Evolutionary conservation across 2,797 vertebrate species (phyloP).

Genomic region (Sphaeramia orbicularis): DNA sequence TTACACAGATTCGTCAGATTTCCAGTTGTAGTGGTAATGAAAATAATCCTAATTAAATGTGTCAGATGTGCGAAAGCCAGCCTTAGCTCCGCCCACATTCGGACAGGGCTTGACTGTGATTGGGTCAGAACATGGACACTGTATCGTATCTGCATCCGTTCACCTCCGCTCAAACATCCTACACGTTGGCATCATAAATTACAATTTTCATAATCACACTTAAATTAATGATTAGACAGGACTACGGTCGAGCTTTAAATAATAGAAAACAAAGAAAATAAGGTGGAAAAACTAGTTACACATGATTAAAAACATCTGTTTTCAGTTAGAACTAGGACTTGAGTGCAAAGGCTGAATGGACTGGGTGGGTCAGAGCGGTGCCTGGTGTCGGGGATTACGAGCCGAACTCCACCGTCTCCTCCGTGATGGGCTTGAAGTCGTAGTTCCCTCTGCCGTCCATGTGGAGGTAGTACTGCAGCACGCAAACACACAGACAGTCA

Average conservation of each 20-base stretch:
- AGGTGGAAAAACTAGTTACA: constrained; percentile 46
- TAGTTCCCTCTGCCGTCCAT: constrained; percentile 99
- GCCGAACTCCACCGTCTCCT: constrained; percentile 96
- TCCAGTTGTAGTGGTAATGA: too few relatives aligned
- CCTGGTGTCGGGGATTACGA: constrained; percentile 82
- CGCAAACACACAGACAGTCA: neutral
- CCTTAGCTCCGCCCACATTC: too few relatives aligned
- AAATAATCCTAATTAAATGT: too few relatives aligned
- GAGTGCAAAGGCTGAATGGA: constrained; percentile 66
- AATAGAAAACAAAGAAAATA: constrained; percentile 33
- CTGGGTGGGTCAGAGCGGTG: constrained; percentile 39
- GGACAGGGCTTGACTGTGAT: too few relatives aligned
- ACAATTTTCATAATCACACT: constrained; percentile 84
- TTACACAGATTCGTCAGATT: too few relatives aligned
- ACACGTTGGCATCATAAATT: constrained; percentile 70
- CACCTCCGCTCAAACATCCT: constrained; percentile 31
- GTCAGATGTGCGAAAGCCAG: too few relatives aligned
- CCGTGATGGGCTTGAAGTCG: constrained; percentile 96
- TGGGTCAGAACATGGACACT: too few relatives aligned
- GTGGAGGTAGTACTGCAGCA: constrained; percentile 92
- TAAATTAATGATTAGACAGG: constrained; percentile 77
- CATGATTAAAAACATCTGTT: constrained; percentile 83
- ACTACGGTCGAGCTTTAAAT: constrained; percentile 61
- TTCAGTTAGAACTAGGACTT: constrained; percentile 63
- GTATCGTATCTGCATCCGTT: too few relatives aligned